phyloP scores from a whole-genome alignment of 1,140 invertebrate genomes.

The Ruditapes philippinarum region DNA sequence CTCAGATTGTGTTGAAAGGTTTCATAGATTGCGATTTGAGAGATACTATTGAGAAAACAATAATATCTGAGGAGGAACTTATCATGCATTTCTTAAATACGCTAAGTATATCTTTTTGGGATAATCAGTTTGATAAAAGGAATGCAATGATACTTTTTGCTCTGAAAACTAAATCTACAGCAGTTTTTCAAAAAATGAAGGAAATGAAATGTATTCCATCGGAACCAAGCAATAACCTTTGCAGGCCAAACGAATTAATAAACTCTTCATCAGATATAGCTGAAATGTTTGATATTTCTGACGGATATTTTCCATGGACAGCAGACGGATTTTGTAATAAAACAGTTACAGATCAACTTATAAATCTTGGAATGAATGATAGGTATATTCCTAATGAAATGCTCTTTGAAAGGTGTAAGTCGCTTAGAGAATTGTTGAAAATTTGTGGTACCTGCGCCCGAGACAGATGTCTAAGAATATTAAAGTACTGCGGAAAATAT shows the following conservation, averaged over 20 bases:
- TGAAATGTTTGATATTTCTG: constrained; percentile 21
- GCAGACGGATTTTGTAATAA: constrained; percentile 17
- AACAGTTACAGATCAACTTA: constrained; percentile 11
- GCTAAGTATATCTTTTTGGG: constrained; percentile 7
- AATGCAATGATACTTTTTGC: constrained; percentile 17
- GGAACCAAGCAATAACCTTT: constrained; percentile 34
- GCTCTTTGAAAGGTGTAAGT: constrained; percentile 66
- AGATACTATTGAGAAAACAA: not conserved
- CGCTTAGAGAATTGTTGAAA: constrained; percentile 27
- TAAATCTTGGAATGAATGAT: constrained; percentile 65
- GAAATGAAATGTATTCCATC: constrained; percentile 51
- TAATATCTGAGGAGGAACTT: constrained; percentile 10
- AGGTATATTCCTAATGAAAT: constrained; percentile 52
- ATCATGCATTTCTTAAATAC: constrained; percentile 22
- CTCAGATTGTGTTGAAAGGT: not conserved
- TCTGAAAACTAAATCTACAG: not conserved
- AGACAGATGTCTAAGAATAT: constrained; percentile 20
- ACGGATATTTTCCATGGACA: constrained; percentile 33
- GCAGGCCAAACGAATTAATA: constrained; percentile 38
- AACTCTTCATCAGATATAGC: constrained; percentile 14
- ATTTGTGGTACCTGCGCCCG: constrained; percentile 31
- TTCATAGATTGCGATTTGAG: not conserved
- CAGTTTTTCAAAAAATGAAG: not conserved
- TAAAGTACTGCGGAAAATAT: constrained; percentile 54
- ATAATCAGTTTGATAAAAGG: not conserved